Percentiles rank a stretch among this genome's conserved stretches.
phyloP scores from a whole-genome alignment of 2,797 vertebrate genomes.

The Allobates femoralis region DNA sequence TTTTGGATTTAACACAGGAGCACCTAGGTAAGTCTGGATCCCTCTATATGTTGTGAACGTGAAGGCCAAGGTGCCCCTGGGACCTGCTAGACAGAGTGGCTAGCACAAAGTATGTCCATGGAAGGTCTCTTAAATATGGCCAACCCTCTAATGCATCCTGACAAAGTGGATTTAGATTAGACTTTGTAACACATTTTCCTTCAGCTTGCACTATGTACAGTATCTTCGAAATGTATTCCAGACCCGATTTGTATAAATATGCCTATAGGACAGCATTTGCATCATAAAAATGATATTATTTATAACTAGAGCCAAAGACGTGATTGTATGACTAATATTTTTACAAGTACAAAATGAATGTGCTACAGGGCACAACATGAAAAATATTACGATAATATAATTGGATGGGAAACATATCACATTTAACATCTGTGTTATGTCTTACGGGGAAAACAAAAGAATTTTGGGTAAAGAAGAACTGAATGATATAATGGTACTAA shows the following conservation, averaged over 20 bases:
- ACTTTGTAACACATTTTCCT: neutral
- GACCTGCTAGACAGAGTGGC: too few relatives aligned
- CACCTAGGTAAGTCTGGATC: too few relatives aligned
- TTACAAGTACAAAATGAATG: slow-evolving; percentile 31
- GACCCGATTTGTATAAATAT: slow-evolving; percentile 17
- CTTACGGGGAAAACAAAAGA: slow-evolving; percentile 33
- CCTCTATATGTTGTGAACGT: too few relatives aligned
- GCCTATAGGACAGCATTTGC: neutral
- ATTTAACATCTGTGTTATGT: slow-evolving; percentile 48
- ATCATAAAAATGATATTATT: slow-evolving; percentile 19
- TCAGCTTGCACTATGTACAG: neutral
- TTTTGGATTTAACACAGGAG: too few relatives aligned
- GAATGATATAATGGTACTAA: slow-evolving; percentile 34
- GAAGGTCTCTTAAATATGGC: too few relatives aligned
- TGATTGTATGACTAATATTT: slow-evolving; percentile 36
- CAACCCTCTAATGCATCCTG: too few relatives aligned
- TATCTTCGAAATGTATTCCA: neutral
- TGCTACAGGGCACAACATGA: slow-evolving; percentile 46
- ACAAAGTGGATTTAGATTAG: neutral
- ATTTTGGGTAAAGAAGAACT: slow-evolving; percentile 11
- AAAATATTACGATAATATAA: slow-evolving; percentile 50
- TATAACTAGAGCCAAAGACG: slow-evolving; percentile 15
- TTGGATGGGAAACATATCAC: slow-evolving; percentile 36
- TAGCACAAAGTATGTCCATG: too few relatives aligned
- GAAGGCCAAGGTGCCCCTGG: too few relatives aligned